A percentile compares a stretch with the other conserved stretches of the same genome.
Evolutionary conservation across 2,113 vertebrate genomes (phyloP).

Genomic region (Seriola quinqueradiata): DNA sequence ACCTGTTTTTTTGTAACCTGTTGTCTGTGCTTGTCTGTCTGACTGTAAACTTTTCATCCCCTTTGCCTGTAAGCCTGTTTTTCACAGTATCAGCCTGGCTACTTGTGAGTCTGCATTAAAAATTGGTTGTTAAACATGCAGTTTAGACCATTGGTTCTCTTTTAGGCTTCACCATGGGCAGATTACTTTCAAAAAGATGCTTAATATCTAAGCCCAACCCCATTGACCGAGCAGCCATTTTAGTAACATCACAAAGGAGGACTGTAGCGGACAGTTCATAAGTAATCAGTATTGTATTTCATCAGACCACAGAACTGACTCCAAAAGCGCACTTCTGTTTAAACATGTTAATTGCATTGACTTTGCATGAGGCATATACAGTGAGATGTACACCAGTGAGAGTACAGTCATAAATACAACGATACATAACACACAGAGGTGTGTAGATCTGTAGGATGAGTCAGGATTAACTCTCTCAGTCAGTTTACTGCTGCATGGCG

Average conservation of each 20-base stretch:
- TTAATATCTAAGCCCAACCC: too few relatives aligned
- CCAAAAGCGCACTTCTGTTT: not conserved
- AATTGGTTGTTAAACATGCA: too few relatives aligned
- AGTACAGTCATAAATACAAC: not conserved
- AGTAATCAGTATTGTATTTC: not conserved
- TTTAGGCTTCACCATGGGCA: not conserved
- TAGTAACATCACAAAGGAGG: too few relatives aligned
- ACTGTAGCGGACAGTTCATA: not conserved
- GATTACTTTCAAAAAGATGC: too few relatives aligned
- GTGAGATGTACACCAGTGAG: not conserved
- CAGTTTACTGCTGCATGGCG: conserved; percentile 51
- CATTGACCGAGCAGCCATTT: too few relatives aligned
- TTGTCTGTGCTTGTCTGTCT: too few relatives aligned
- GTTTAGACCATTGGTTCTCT: not conserved
- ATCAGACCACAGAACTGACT: not conserved
- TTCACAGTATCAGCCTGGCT: too few relatives aligned
- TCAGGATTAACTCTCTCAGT: not conserved
- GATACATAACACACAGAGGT: not conserved
- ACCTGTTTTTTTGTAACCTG: too few relatives aligned
- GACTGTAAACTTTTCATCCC: too few relatives aligned
- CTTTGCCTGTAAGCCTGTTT: too few relatives aligned
- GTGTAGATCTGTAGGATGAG: not conserved
- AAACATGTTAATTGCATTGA: conserved; percentile 49
- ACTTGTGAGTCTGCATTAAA: too few relatives aligned
- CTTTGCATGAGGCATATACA: not conserved